Evolutionary conservation across 2,888 invertebrate genomes (phyloP).

Genomic region (Tubulanus polymorphus): DNA sequence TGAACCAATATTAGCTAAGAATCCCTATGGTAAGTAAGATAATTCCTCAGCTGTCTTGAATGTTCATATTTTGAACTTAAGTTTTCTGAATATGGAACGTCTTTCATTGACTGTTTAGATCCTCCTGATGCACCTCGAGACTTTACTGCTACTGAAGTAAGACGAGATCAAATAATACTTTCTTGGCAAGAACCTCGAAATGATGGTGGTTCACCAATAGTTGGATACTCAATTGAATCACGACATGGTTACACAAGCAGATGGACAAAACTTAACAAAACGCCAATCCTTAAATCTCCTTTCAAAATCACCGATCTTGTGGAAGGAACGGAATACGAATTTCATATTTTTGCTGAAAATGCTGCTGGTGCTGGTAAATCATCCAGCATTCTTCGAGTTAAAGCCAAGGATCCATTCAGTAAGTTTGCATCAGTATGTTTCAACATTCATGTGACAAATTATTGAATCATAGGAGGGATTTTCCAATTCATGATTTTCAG

Average conservation of each 20-base stretch:
- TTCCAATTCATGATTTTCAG: no score
- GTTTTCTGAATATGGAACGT: no score
- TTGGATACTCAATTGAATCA: constrained; percentile 75
- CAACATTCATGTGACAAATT: neutral
- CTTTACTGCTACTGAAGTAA: constrained; percentile 62
- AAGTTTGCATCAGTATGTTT: neutral
- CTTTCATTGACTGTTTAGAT: no score
- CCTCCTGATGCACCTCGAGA: constrained; percentile 31
- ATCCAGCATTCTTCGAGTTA: neutral
- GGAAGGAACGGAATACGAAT: constrained; percentile 87
- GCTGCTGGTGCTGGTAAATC: neutral
- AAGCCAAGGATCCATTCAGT: neutral
- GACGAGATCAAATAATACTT: constrained; percentile 73
- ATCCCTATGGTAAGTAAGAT: constrained; percentile 47
- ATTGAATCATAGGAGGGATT: neutral
- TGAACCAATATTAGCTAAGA: constrained; percentile 29
- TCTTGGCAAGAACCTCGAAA: constrained; percentile 77
- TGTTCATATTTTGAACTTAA: no score
- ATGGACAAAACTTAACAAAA: neutral
- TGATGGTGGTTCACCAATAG: constrained; percentile 75
- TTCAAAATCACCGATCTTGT: constrained; percentile 59
- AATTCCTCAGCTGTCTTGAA: constrained; percentile 55
- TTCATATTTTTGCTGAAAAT: constrained; percentile 80
- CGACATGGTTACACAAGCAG: constrained; percentile 57
- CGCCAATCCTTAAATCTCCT: constrained; percentile 11